Conservation (phyloP, 2,113 vertebrate species). For the Menura novaehollandiae region DNA sequence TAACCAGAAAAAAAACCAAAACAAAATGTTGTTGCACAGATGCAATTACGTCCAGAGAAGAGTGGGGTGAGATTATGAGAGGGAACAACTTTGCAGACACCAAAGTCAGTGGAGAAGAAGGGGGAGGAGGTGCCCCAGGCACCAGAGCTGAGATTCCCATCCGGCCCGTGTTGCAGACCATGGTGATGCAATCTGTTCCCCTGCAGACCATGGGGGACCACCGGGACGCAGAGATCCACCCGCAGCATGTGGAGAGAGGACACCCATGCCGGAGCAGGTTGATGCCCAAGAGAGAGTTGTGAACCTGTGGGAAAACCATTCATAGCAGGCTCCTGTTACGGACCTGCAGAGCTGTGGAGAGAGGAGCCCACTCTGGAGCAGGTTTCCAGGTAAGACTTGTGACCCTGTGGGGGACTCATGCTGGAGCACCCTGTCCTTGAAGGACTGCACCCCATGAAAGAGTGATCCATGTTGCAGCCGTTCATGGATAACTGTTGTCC, state of each 20-base stretch:
- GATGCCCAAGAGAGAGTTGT: background rate
- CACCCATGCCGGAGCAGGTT: too few relatives aligned
- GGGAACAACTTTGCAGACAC: background rate
- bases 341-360: background rate
- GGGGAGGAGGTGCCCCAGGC: background rate
- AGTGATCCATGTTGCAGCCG: too few relatives aligned
- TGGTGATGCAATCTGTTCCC: background rate
- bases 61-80: background rate
- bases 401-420: background rate
- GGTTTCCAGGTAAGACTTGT: background rate
- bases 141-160: background rate
- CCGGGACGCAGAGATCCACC: background rate
- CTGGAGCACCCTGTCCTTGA: background rate
- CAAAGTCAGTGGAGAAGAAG: background rate
- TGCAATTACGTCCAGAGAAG: background rate
- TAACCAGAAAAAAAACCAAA: background rate
- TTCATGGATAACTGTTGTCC: background rate
- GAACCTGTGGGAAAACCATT: background rate
- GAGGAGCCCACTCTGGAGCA: background rate
- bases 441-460: background rate
- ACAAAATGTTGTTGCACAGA: fast-evolving
- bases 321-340: background rate
- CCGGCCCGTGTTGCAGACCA: background rate
- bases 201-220: background rate
- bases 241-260: background rate